Percentiles rank a stretch among this genome's conserved stretches.
These are phyloP conservation scores for Oncorhynchus nerka DNA, from an alignment of 2,113 vertebrate genomes.

Conservation along the genomic window DNA sequence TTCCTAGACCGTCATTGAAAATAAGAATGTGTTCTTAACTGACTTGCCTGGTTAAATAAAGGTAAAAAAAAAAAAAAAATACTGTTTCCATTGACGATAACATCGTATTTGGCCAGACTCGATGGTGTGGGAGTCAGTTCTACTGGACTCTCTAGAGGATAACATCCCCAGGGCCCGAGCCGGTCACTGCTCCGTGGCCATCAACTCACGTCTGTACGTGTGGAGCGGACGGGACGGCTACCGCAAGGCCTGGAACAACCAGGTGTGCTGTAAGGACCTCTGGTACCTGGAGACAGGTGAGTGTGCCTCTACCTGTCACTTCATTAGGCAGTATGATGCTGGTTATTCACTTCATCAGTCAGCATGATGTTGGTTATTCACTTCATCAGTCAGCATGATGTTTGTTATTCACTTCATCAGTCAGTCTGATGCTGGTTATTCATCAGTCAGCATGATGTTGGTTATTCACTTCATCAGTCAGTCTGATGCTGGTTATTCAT, in stretches of 20 bases:
- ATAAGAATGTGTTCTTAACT: too few relatives aligned
- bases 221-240: constrained; percentile 89
- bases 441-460: too few relatives aligned
- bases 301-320: neutral
- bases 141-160: constrained; percentile 85
- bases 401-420: too few relatives aligned
- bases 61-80: too few relatives aligned
- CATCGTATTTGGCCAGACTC: constrained; percentile 60
- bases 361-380: too few relatives aligned
- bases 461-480: neutral
- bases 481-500: neutral
- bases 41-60: too few relatives aligned
- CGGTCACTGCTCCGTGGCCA: constrained; percentile 83
- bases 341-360: too few relatives aligned
- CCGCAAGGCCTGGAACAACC: constrained; percentile 90
- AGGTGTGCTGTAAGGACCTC: constrained; percentile 89
- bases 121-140: constrained; percentile 82
- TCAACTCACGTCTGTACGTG: constrained; percentile 83
- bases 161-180: constrained; percentile 83
- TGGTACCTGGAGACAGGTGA: constrained; percentile 89
- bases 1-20: too few relatives aligned
- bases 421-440: too few relatives aligned
- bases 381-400: too few relatives aligned
- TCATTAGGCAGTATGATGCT: too few relatives aligned
- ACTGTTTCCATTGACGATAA: too few relatives aligned